Evolutionary conservation across 2,888 invertebrate species (phyloP).

Genomic region (Automeris io): DNA sequence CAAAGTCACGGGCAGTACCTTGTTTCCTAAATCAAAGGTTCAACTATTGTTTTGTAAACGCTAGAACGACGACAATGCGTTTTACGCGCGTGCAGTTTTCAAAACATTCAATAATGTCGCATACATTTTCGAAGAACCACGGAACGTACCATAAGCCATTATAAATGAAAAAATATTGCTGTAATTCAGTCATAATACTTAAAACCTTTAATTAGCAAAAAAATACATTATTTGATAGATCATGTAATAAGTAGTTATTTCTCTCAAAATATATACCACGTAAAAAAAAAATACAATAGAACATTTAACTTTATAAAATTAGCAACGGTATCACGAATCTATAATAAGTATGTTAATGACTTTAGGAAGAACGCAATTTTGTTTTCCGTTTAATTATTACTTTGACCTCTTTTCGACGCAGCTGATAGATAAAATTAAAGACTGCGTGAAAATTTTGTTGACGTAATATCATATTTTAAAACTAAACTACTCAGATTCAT

Average conservation of each 20-base stretch:
- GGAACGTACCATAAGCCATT: no score
- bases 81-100: neutral
- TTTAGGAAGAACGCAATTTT: constrained; percentile 9
- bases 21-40: no score
- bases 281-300: neutral
- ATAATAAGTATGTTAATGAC: constrained; percentile 10
- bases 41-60: neutral
- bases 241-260: no score
- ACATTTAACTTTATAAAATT: constrained; percentile 1
- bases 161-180: no score
- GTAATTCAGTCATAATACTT: no score
- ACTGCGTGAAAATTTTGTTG: constrained; percentile 9
- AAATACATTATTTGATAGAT: no score
- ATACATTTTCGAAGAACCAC: no score
- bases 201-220: no score
- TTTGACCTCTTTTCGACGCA: constrained; percentile 8
- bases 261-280: neutral
- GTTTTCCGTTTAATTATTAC: constrained; percentile 9
- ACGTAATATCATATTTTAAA: neutral
- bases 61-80: neutral
- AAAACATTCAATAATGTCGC: neutral
- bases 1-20: no score
- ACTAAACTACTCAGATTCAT: neutral
- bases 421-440: constrained; percentile 7
- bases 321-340: neutral